Percentiles rank a stretch among this genome's conserved stretches.
These are phyloP conservation scores for Drosophila triauraria DNA, from an alignment of 1,140 invertebrate genomes.

Conservation along the genomic window DNA sequence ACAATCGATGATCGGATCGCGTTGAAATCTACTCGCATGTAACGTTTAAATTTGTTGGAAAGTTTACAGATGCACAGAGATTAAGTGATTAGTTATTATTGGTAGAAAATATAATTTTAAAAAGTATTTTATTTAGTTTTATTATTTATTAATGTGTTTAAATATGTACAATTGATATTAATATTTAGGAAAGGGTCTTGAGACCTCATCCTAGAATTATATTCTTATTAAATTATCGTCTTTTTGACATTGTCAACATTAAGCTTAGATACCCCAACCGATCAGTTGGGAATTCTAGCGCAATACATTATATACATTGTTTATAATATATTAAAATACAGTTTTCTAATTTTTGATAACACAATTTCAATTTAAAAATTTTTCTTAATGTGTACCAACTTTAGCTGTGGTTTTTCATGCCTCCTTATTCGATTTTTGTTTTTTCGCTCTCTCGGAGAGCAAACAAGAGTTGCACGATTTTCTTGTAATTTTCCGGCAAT, in stretches of 20 bases:
- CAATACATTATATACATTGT: too few relatives aligned
- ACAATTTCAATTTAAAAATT: not conserved
- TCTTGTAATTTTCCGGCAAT: slow-evolving; percentile 81
- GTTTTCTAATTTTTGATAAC: not conserved
- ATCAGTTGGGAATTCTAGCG: too few relatives aligned
- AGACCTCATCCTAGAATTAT: too few relatives aligned
- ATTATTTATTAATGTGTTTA: too few relatives aligned
- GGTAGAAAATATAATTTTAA: not conserved
- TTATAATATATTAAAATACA: too few relatives aligned
- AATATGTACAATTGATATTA: too few relatives aligned
- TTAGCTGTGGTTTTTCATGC: slow-evolving; percentile 54
- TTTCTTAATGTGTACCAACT: not conserved
- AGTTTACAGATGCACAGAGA: slow-evolving; percentile 11
- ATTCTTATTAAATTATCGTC: too few relatives aligned
- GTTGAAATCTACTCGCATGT: slow-evolving; percentile 82
- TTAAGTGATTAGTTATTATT: not conserved
- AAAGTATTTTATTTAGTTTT: not conserved
- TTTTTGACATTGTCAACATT: too few relatives aligned
- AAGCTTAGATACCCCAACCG: too few relatives aligned
- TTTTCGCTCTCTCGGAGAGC: slow-evolving; percentile 48
- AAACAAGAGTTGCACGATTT: slow-evolving; percentile 81
- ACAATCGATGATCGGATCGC: slow-evolving; percentile 74
- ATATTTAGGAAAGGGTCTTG: too few relatives aligned
- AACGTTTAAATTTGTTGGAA: slow-evolving; percentile 79
- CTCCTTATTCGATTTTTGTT: slow-evolving; percentile 49